Conservation (phyloP, 2,888 invertebrate species). For the Teinopalpus imperialis region DNA sequence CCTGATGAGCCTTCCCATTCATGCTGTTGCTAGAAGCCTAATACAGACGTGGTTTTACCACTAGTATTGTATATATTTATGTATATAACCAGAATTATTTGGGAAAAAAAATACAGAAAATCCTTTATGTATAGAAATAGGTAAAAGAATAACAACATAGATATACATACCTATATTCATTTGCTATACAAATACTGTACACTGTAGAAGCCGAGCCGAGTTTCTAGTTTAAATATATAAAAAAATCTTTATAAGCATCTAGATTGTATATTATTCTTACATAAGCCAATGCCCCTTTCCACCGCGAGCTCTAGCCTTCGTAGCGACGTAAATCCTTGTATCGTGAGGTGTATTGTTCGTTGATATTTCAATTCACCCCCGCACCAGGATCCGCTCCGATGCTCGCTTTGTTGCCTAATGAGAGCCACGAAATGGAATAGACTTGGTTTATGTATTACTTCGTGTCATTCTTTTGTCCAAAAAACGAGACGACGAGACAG, state of each 20-base stretch:
- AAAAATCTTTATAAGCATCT: background rate
- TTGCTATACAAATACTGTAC: too few relatives aligned
- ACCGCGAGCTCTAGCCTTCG: slow-evolving; percentile 18
- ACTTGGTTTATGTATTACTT: slow-evolving; percentile 16
- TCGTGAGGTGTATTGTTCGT: slow-evolving; percentile 49
- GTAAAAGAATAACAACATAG: too few relatives aligned
- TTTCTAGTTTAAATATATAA: background rate
- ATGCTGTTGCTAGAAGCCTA: too few relatives aligned
- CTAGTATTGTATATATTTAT: too few relatives aligned
- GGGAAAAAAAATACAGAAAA: too few relatives aligned
- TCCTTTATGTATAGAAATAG: too few relatives aligned
- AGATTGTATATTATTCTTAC: slow-evolving; percentile 7
- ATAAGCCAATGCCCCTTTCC: slow-evolving; percentile 20
- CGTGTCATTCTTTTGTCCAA: slow-evolving; percentile 4
- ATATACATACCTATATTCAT: too few relatives aligned
- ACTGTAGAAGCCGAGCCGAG: background rate
- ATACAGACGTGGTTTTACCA: too few relatives aligned
- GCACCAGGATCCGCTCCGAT: slow-evolving; percentile 49
- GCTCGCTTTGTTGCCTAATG: slow-evolving; percentile 59
- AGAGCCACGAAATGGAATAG: slow-evolving; percentile 29
- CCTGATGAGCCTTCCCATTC: too few relatives aligned
- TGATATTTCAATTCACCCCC: slow-evolving; percentile 62
- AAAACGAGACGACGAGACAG: too few relatives aligned
- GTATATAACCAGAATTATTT: too few relatives aligned
- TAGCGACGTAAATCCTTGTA: slow-evolving; percentile 45